Percentiles rank a stretch among this genome's conserved stretches.
Conservation (phyloP, 2,113 vertebrate species). For the Paramisgurnus dabryanus region DNA sequence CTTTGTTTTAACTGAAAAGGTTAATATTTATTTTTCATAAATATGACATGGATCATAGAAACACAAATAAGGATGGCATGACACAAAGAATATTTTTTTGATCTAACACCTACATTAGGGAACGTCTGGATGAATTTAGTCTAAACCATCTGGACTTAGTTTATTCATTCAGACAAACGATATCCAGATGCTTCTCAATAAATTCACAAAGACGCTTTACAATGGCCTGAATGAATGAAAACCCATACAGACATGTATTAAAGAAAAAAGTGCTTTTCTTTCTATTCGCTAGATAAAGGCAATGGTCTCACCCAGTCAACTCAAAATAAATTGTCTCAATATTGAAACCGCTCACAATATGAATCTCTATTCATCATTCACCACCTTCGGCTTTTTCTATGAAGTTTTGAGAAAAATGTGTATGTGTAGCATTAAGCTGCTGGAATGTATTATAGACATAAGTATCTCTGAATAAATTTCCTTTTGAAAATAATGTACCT, state of each 20-base stretch:
- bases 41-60: background rate
- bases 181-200: conserved; percentile 24
- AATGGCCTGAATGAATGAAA: conserved; percentile 7
- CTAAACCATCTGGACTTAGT: conserved; percentile 24
- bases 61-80: background rate
- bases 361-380: background rate
- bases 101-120: background rate
- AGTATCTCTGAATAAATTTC: no score
- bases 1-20: background rate
- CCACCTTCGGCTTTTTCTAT: background rate
- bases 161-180: background rate
- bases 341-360: background rate
- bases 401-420: background rate
- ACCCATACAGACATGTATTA: conserved; percentile 8
- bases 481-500: no score
- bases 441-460: background rate
- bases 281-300: background rate
- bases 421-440: background rate
- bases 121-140: background rate
- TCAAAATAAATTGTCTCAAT: background rate
- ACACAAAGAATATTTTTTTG: background rate
- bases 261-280: background rate
- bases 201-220: background rate
- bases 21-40: background rate
- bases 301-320: background rate